These are phyloP conservation scores for Cuculus canorus DNA, from an alignment of 2,797 vertebrate species.

Conservation along the genomic window DNA sequence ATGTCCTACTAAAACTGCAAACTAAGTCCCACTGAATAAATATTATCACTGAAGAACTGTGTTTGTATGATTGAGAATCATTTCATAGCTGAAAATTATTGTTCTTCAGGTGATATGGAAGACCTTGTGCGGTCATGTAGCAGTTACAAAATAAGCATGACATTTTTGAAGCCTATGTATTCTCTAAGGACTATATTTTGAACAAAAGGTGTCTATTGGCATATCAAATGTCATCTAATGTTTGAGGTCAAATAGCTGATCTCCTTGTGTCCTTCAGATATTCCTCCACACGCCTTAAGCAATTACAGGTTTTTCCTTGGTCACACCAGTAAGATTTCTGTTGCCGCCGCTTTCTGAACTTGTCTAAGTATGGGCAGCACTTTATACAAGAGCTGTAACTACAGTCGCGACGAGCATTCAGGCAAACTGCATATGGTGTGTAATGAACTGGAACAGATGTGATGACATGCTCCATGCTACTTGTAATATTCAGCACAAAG, in stretches of 20 bases:
- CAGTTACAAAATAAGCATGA: not conserved
- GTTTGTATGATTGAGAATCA: not conserved
- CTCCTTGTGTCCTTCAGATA: not conserved
- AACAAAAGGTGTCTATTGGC: not conserved
- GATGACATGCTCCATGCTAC: not conserved
- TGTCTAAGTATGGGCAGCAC: not conserved
- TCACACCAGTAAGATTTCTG: not conserved
- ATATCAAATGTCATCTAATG: not conserved
- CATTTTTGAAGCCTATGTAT: not conserved
- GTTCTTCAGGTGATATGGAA: not conserved
- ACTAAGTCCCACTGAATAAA: not conserved
- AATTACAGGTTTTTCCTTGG: not conserved
- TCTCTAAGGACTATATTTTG: not conserved
- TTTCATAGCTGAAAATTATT: not conserved
- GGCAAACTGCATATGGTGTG: not conserved
- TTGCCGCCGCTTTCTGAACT: not conserved
- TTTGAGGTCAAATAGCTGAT: not conserved
- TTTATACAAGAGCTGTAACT: not conserved
- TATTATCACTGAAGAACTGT: not conserved
- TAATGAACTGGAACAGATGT: not conserved
- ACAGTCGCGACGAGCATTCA: not conserved
- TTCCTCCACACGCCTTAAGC: not conserved
- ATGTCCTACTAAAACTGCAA: not conserved
- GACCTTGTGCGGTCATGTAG: not conserved
- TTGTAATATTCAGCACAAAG: not conserved